Base-by-base conservation (phyloP, 1,140 invertebrate species). In the Babylonia areolata region DNA sequence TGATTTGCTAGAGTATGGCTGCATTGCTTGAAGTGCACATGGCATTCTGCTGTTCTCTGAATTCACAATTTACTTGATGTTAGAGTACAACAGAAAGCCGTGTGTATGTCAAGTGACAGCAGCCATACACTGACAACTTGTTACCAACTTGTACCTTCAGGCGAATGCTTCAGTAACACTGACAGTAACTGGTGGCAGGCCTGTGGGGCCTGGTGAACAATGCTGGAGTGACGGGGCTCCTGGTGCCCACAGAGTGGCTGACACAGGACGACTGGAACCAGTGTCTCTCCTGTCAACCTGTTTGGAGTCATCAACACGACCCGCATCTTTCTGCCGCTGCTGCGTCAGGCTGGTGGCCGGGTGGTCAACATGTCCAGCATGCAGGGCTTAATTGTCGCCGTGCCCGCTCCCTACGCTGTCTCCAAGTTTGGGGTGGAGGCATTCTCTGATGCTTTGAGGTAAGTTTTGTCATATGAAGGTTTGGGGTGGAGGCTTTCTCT, bases 191-290 rank as follows among this genome's bases (percentile, higher is more conserved):
- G n/a, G 28, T 12, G 31, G 15, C 77, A 91, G 90, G 90, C 35
- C 83, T 92, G 46, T 92, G 91, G 91, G 91, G 86, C 35, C 46
- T 92, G 15, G 90, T 92, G 12, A 92, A 92, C 87, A 90, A 90
- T 58, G 91, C 91, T 15, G 90, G 90, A 1, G 71, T 91, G 39
- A 51, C 84, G 23, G 84, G 88, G 5, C 35, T 51, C 11, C 39
- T 88, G 58, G 64, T 37, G 6, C 85, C 42, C 28, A 35, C 82
- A 3, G 88, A 91, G 75, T 87, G 81, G 84, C 69, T 85, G 5
- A 80, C 75, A 3, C 33, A 75, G 46, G 78, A 88, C 46, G 87
- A 91, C 51, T 91, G 87, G 58, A 31, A 87, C 40, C 9, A 3
- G 1, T 20, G 35, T 20, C 35, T 87, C 20, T 73, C 88, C n/a